Conservation (phyloP, 2,888 invertebrate genomes). For the Athalia cordata region DNA sequence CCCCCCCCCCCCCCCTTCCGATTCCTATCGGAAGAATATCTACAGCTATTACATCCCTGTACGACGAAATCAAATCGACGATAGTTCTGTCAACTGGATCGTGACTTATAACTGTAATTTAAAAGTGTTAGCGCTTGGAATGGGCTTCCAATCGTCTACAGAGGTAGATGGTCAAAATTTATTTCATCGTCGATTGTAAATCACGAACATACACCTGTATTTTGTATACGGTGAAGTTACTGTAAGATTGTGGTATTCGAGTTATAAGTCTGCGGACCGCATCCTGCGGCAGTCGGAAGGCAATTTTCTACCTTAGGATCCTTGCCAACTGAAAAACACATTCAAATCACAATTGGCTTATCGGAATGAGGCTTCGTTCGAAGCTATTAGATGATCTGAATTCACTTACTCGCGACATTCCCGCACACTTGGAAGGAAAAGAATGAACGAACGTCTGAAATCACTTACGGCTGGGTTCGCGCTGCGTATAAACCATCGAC, state of each 20-base stretch:
- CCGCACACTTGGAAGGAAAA: neutral
- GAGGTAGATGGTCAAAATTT: neutral
- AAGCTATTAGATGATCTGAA: neutral
- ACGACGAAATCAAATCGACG: no score
- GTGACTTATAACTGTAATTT: neutral
- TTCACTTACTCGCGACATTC: neutral
- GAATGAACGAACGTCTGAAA: neutral
- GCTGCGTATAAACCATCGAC: slow-evolving; percentile 25
- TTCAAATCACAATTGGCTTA: slow-evolving; percentile 22
- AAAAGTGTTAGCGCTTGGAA: neutral
- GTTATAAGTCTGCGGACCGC: slow-evolving; percentile 24
- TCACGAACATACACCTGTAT: neutral
- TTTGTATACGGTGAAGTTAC: neutral
- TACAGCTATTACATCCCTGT: no score
- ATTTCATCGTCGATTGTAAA: slow-evolving; percentile 23
- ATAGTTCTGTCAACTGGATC: no score
- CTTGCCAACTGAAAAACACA: slow-evolving; percentile 23
- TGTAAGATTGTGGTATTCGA: slow-evolving; percentile 4
- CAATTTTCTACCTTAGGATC: slow-evolving; percentile 11
- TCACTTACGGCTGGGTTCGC: slow-evolving; percentile 1
- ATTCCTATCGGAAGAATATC: no score
- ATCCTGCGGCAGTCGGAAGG: slow-evolving; percentile 23
- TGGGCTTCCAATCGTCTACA: neutral
- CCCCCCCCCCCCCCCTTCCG: no score
- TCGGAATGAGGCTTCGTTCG: slow-evolving; percentile 1